Conservation (phyloP, 1,140 invertebrate genomes). For the Drosophila kepulauana region DNA sequence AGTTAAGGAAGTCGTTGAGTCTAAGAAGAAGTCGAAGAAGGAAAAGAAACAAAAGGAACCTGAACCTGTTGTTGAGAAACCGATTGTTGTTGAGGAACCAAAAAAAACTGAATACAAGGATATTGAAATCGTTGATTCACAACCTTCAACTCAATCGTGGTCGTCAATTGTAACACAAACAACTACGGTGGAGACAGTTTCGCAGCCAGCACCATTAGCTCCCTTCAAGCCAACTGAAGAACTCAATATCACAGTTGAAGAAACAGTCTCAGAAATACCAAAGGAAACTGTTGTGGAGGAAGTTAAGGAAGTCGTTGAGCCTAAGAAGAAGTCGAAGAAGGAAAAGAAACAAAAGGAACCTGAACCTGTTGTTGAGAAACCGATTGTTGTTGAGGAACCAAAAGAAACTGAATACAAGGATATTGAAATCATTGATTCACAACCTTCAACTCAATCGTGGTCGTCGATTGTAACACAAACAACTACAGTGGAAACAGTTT, state of each 20-base stretch:
- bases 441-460: too few species aligned
- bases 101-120: background rate
- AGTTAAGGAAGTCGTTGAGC: background rate
- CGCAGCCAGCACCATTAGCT: background rate
- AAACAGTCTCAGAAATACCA: background rate
- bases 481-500: background rate
- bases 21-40: constrained; percentile 10
- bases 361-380: too few species aligned
- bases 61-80: constrained; percentile 5
- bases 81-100: constrained; percentile 5
- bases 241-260: background rate
- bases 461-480: too few species aligned
- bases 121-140: background rate
- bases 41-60: constrained; percentile 10
- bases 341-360: constrained; percentile 11
- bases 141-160: constrained; percentile 56
- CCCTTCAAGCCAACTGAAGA: constrained; percentile 12
- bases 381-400: too few species aligned
- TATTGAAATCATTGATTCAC: too few species aligned
- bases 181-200: constrained; percentile 1
- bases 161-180: constrained; percentile 62
- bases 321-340: constrained; percentile 3
- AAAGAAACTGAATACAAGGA: too few species aligned
- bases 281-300: background rate
- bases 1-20: background rate